Evolutionary conservation across 2,797 vertebrate species (phyloP), one percentile per base, ranked within the genome.

Genomic region (Scarus forsteni): DNA sequence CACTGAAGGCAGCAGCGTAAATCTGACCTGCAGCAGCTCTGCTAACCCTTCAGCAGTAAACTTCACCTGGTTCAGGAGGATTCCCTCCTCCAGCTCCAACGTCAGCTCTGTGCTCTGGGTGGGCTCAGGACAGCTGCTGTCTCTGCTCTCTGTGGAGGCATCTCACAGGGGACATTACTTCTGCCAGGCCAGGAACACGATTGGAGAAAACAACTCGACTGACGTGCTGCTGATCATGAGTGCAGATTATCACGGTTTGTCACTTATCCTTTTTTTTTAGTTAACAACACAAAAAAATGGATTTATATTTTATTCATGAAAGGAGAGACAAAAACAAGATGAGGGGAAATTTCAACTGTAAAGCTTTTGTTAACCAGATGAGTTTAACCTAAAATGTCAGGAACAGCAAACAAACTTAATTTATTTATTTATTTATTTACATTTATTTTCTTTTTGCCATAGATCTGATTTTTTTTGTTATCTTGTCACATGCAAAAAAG

Each of bases 21-120:
- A 74, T 38, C 56, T 91, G 80, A 85, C 62, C 64, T 92, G 89
- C 79, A 81, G 19, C 77, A 78, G 77, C 46, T 16, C 3, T 10
- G 85, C 84, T 18, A 82, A 81, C 43, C 90, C 89, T 49, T 63
- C 71, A 14, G 73, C 78, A 57, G 35, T 71, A 35, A 34, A 0
- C 46, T 80, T 81, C 60, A 84, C 65, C 59, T 87, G 85, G 83
- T 84, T 69, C 71, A 56, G 7, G 39, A 15, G 34, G 3, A 15
- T 1, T 2, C 10, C 2, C 12, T 49, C 92, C 89, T 80, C 56
- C 45, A 85, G 64, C 78, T 53, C 51, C 57, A 70, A 46, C 53
- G 35, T 34, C 60, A 73, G 53, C 53, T 27, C 62, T 7, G 6
- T 27, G 58, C 6, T 74, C 13, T 75, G 44, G 60, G 77, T 81